phyloP scores from a whole-genome alignment of 2,113 vertebrate genomes.

The Cygnus buccinator region DNA sequence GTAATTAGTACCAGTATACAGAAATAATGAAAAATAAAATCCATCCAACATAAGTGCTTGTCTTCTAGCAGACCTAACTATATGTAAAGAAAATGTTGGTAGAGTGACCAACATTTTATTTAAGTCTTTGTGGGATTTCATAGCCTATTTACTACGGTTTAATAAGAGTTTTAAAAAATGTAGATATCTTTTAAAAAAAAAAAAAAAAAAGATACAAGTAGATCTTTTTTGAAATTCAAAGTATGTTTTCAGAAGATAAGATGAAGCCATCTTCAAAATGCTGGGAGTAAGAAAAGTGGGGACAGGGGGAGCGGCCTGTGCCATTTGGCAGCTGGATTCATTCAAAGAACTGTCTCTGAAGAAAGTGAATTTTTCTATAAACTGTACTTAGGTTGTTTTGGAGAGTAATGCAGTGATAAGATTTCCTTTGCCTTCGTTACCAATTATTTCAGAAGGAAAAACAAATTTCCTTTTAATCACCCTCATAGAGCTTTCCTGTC shows the following conservation, averaged over 20 bases:
- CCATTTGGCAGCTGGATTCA: background rate
- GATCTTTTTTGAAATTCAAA: background rate
- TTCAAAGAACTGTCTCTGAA: background rate
- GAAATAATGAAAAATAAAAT: background rate
- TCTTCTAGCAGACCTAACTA: background rate
- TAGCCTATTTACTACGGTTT: background rate
- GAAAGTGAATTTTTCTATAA: background rate
- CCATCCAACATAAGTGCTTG: background rate
- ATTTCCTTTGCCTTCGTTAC: background rate
- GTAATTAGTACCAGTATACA: background rate
- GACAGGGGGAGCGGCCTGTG: background rate
- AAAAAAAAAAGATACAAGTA: background rate
- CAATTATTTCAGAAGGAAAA: slow-evolving; percentile 31
- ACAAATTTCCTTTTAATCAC: slow-evolving; percentile 11
- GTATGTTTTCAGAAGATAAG: background rate
- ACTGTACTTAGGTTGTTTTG: background rate
- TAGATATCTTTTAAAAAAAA: too few relatives aligned
- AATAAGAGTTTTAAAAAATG: background rate
- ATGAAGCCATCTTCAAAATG: background rate
- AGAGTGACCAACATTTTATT: background rate
- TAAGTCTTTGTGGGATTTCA: background rate
- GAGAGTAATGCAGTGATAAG: background rate
- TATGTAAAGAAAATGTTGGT: background rate
- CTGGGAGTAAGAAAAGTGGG: background rate
- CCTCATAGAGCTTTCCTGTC: background rate